Evolutionary conservation across 1,140 invertebrate species (phyloP), one percentile per base, ranked within the genome.

Genomic region (Catajapyx aquilonaris): DNA sequence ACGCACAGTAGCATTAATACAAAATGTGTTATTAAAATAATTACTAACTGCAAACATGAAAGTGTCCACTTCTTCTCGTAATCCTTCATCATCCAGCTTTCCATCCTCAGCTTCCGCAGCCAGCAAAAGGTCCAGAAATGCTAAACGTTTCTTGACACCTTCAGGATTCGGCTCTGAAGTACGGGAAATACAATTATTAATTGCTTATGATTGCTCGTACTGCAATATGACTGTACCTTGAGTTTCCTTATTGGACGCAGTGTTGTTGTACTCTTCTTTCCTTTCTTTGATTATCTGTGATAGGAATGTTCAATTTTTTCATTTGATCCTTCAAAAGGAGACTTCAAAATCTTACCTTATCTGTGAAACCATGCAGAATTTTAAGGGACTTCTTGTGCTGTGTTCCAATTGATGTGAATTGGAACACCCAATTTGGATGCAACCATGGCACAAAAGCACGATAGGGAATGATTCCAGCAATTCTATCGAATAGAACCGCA

Each of bases 331-430:
- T 31, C 7, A 31, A 31, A 3, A 31, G 18, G 3, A 31, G 30
- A 15, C 18, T 3, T 7, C 3, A 31, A 15, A 17, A 3, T 11
- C 32, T 62, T 28, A 78, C 70, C 40, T 64, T 56, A 40, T 67
- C 59, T 0, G 76, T 76, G 40, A 79, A 78, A 5, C 55, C 52
- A 48, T 84, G 76, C 0, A 84, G 52, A 32, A 69, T 62, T 33
- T 69, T 55, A 10, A 84, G 47, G 16, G 61, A 60, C 41, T 54
- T 51, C 13, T 61, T 56, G 44, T 73, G 64, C 39, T 66, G 60
- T 39, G 57, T 57, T 3, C 67, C 69, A 23, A 52, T 40, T 0
- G 57, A 51, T 4, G 64, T 60, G 3, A 61, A 41, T 37, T 58
- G 52, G 48, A 65, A 78, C 17, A 73, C 53, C 5, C 61, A 44